Conservation (phyloP, 2,113 vertebrate species). For the Peromyscus polionotus region DNA sequence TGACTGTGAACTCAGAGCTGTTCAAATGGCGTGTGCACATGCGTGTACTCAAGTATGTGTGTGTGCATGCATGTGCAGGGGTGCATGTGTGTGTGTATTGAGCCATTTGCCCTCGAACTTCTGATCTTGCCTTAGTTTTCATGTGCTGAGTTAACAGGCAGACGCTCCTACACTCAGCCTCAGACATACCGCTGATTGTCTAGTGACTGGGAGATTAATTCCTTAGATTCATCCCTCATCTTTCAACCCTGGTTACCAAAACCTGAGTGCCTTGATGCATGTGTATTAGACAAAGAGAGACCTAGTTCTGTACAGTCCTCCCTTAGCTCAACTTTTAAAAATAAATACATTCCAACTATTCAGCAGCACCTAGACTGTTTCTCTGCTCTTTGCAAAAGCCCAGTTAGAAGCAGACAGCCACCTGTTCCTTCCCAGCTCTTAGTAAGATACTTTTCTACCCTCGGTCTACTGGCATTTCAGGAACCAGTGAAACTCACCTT, state of each 20-base stretch:
- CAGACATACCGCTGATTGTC: background rate
- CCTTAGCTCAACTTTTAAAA: conserved; percentile 13
- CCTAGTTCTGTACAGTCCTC: background rate
- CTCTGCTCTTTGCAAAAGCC: conserved; percentile 32
- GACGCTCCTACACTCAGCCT: background rate
- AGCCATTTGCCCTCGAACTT: background rate
- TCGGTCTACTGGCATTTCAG: conserved; percentile 64
- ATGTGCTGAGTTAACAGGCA: background rate
- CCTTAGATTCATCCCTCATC: background rate
- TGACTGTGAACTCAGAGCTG: background rate
- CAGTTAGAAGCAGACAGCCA: background rate
- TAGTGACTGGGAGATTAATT: background rate
- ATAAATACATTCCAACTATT: background rate
- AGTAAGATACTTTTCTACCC: conserved; percentile 14
- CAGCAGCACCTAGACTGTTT: background rate
- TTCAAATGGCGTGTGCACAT: background rate
- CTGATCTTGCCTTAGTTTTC: background rate
- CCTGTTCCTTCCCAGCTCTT: conserved; percentile 33
- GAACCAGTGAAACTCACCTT: conserved; percentile 64
- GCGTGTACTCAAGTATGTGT: background rate
- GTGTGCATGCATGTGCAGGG: background rate
- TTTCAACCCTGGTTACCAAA: background rate
- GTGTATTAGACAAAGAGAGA: background rate
- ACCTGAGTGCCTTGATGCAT: background rate
- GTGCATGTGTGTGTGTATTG: too few relatives aligned